Evolutionary conservation across 2,888 invertebrate genomes (phyloP).

Genomic region (Latrodectus elegans): DNA sequence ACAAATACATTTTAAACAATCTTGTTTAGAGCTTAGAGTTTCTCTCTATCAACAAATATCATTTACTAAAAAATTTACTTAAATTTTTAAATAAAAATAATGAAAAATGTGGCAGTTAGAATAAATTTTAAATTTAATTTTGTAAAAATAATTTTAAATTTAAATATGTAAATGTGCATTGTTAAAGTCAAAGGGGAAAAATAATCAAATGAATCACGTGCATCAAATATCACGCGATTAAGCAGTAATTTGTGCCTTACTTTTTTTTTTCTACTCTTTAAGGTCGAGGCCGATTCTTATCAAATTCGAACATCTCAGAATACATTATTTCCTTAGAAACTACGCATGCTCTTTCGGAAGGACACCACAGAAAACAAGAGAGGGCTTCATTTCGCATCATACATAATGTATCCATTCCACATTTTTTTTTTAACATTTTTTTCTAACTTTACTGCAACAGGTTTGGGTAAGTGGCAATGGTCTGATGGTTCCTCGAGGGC

Average conservation of each 20-base stretch:
- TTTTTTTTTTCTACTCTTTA: neutral
- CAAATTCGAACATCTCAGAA: constrained; percentile 17
- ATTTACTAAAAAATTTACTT: no score
- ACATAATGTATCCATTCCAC: neutral
- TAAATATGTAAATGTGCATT: no score
- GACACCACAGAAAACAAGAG: constrained; percentile 21
- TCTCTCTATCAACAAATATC: no score
- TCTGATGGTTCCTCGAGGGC: neutral
- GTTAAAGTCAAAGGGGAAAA: neutral
- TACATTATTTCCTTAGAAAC: neutral
- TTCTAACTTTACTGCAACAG: neutral
- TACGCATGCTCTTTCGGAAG: neutral
- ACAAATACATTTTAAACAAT: no score
- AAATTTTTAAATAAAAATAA: no score
- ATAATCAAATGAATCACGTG: constrained; percentile 11
- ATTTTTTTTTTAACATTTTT: constrained; percentile 17
- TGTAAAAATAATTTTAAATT: no score
- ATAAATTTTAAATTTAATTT: no score
- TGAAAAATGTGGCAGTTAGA: no score
- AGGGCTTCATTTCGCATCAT: no score
- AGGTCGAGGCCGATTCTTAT: constrained; percentile 53
- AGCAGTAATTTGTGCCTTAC: neutral
- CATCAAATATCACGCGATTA: constrained; percentile 12
- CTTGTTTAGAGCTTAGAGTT: no score
- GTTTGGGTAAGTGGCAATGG: neutral